Evolutionary conservation across 1,140 invertebrate species (phyloP), one percentile per base, ranked within the genome.

Genomic region (Asbolus verrucosus): DNA sequence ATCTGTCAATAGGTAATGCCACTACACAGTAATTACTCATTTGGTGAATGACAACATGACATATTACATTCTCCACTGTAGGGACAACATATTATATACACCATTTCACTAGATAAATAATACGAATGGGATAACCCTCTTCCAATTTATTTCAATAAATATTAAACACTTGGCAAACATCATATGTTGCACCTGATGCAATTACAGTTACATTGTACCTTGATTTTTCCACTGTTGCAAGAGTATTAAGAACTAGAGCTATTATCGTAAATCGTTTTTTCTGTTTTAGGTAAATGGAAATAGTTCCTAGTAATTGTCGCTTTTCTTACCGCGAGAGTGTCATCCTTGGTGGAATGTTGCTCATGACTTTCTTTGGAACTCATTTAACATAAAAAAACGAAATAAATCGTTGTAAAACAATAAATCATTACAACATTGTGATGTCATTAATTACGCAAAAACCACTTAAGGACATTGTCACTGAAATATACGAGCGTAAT

Each of bases 1-100:
- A 74, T 76, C 75, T 76, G 75, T 76, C 75, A 76, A 76, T 76
- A 76, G 73, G 70, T 70, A 73, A 75, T 76, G 33, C 68, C 62
- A 66, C 54, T 67, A 67, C 72, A 71, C 69, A 67, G 73, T 74
- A 76, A 76, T 76, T 76, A 76, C 70, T 76, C 75, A 76, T 73
- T 74, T 68, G 60, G 70, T 72, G 70, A 76, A 74, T 74, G 69
- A 76, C 75, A 76, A 76, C 75, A 69, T 73, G 72, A 73, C 68
- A 70, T 73, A 73, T 70, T n/a, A 70, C 71, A 67, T 73, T 73
- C 65, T 65, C 67, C 62, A 70, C 65, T 70, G 65, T 70, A 43
- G 72, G 71, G 66, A 70, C 70, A 70, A 67, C 68, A 63, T 72
- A 66, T 60, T 65, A 63, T 72, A 66, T 60, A 67, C 62, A 66